Base-by-base conservation (phyloP, 1,140 invertebrate genomes). In the Drosophila parvula region DNA sequence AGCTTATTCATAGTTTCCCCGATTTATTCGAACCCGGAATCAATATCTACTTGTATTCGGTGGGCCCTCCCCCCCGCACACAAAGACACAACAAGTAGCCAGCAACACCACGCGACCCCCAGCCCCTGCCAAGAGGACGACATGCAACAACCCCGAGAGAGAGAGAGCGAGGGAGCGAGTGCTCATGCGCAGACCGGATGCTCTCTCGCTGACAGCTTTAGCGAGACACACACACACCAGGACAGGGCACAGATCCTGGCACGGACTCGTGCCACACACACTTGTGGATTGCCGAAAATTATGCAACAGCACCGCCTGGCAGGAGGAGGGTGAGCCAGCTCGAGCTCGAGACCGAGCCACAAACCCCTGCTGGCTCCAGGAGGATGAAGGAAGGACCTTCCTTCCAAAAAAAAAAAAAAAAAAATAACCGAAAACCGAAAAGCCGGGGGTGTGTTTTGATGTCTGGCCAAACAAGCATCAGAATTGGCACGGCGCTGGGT, bases 201-300 rank as follows among this genome's bases (percentile, higher is more conserved):
- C 74, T 69, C 81, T 36, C 34, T 32, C 6, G 32, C 44, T 16
- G 44, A 44, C 38, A 56, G 62, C 70, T 53, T 40, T 59, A 88
- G 59, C 84, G 84, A 89, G 83, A 88, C 80, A 61, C 36, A 65
- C 36, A 65, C 48, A 61, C 70, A 68, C 34, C 11, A 64, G 53
- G 30, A 50, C 30, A 51, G n/a, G 30, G 28, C 59, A 43, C 51
- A 70, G 41, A 74, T 78, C 40, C 59, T 57, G 59, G 60, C 50
- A 64, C 43, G 48, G 27, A 75, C 48, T 57, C 71, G 73, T 75
- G 73, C 73, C 59, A 91, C 90, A 91, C 90, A 91, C 90, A 91
- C 90, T 91, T 91, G 90, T 91, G 90, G 90, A 90, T 81, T 90
- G 85, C 78, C 85, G 84, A 89, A 89, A 88, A 88, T 89, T 88